Evolutionary conservation across 2,888 invertebrate species (phyloP).

Genomic region (Elegia similella): DNA sequence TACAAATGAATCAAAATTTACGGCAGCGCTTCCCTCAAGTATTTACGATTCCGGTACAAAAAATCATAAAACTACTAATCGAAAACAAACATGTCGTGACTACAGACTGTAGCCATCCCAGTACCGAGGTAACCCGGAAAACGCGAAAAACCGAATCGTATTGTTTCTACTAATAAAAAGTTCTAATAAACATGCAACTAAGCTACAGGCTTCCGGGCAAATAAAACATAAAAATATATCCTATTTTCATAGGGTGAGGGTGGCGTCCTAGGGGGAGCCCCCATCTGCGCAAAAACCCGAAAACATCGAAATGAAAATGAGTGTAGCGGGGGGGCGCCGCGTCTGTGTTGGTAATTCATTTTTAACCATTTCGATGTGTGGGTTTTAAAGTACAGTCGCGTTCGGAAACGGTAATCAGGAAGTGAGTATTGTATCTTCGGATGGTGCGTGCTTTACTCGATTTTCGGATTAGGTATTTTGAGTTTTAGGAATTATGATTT

Average conservation of each 20-base stretch:
- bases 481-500: neutral
- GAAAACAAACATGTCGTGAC: slow-evolving; percentile 67
- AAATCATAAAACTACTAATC: slow-evolving; percentile 34
- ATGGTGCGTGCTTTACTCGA: neutral
- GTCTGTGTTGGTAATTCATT: slow-evolving; percentile 81
- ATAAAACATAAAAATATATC: slow-evolving; percentile 83
- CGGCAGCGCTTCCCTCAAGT: neutral
- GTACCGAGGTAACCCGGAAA: slow-evolving; percentile 34
- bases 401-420: slow-evolving; percentile 15
- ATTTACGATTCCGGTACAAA: slow-evolving; percentile 4
- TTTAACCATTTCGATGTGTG: slow-evolving; percentile 80
- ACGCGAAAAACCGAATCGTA: slow-evolving; percentile 52
- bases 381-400: slow-evolving; percentile 79
- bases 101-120: slow-evolving; percentile 48
- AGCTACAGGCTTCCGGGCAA: slow-evolving; percentile 80
- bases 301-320: slow-evolving; percentile 83
- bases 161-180: slow-evolving; percentile 80
- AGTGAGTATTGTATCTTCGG: neutral
- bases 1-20: neutral
- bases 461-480: neutral
- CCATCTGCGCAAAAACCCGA: slow-evolving; percentile 81
- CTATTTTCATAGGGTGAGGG: slow-evolving; percentile 81
- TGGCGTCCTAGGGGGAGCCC: slow-evolving; percentile 44
- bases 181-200: slow-evolving; percentile 82
- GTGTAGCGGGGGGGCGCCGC: slow-evolving; percentile 69